Base-by-base conservation (phyloP, 2,797 vertebrate species). In the Poeciliopsis infans region DNA sequence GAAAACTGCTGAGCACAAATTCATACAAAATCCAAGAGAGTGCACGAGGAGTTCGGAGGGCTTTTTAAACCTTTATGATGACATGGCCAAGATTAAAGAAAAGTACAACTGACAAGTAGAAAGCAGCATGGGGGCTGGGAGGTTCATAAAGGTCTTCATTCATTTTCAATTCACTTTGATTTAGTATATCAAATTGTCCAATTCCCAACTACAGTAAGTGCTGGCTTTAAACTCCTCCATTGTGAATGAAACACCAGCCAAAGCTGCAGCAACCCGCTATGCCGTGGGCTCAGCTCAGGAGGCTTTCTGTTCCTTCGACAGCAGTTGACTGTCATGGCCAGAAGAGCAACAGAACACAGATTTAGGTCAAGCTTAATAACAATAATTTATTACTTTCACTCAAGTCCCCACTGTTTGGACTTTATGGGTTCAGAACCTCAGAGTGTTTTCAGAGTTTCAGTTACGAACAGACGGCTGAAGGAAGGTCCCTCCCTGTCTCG, bases 1-100 rank as follows among this genome's bases (percentile, higher is more conserved):
- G 49, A 36, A 87, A 90, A 85, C 45, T 83, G 91, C 88, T 93
- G 88, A 90, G 79, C 75, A 28, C 0, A 73, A 79, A 8, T 80
- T 83, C 73, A 45, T 83, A 64, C 77, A 76, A 86, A 80, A 84
- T 85, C 57, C 59, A 20, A 71, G 49, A 47, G 79, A 72, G 78
- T 61, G 71, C 77, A 66, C 61, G n/a, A 81, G 23, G 51, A 80
- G 73, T 72, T 85, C 12, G 23, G 43, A 77, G 31, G 51, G 53
- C 25, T 74, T 78, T 84, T 83, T 72, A 45, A 76, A 81, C 72
- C 73, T 86, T 78, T 79, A 74, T 75, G 70, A 79, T 79, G 74
- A 77, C 79, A 75, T 16, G 64, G 57, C 23, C 74, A 47, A 33
- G 49, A 79, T 53, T 46, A 70, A 74, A 61, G 82, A 70, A 43